Evolutionary conservation across 2,888 invertebrate species (phyloP).

Genomic region (Abscondita cerata): DNA sequence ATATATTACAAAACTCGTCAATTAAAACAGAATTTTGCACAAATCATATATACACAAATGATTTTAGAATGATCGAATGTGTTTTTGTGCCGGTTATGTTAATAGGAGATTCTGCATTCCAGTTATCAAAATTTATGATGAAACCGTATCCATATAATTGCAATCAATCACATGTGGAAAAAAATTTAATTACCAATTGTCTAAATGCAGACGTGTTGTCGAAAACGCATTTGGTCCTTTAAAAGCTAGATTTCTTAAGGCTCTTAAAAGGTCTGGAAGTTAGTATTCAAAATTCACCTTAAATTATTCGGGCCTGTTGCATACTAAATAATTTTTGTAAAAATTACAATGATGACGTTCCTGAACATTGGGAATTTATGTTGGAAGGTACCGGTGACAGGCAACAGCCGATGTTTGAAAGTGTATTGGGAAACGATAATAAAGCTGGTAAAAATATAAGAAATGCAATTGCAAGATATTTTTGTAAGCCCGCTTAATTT

Average conservation of each 20-base stretch:
- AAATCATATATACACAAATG: not conserved
- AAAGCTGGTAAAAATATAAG: not conserved
- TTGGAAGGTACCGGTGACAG: no score
- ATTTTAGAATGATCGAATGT: not conserved
- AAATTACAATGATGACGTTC: not conserved
- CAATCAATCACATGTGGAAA: not conserved
- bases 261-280: slow-evolving; percentile 7
- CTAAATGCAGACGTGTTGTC: slow-evolving; percentile 2
- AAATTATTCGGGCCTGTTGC: slow-evolving; percentile 3
- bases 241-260: slow-evolving; percentile 5
- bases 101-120: slow-evolving; percentile 9
- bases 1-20: not conserved
- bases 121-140: not conserved
- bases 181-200: not conserved
- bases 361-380: not conserved
- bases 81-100: not conserved
- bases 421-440: not conserved
- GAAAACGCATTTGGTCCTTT: slow-evolving; percentile 10
- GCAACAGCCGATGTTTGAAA: not conserved
- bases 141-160: slow-evolving; percentile 1
- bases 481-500: not conserved
- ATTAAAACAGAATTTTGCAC: not conserved
- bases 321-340: slow-evolving; percentile 10
- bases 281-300: slow-evolving; percentile 3
- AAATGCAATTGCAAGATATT: not conserved